Conservation (phyloP, 2,797 vertebrate genomes). For the Dermochelys coriacea region DNA sequence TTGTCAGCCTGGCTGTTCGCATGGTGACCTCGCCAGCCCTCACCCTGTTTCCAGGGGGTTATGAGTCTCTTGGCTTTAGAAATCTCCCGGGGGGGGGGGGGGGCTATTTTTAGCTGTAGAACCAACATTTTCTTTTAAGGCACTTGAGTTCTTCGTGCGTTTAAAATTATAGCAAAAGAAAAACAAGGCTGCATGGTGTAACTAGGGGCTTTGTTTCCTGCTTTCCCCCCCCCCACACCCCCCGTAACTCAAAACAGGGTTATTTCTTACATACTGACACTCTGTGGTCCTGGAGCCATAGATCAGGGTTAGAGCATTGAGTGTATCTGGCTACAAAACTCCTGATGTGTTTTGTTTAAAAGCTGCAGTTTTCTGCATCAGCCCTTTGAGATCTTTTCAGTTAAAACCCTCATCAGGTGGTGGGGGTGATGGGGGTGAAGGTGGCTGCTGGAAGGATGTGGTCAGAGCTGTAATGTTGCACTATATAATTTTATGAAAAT, state of each 20-base stretch:
- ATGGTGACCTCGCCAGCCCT: no score
- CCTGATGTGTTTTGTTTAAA: not conserved
- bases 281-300: no score
- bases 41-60: not conserved
- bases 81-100: not conserved
- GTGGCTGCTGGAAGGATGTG: not conserved
- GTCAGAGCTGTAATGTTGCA: not conserved
- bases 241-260: not conserved
- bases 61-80: fast-evolving
- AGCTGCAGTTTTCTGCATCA: not conserved
- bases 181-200: fast-evolving
- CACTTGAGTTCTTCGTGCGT: not conserved
- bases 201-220: not conserved
- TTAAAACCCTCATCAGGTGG: not conserved
- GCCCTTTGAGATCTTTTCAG: not conserved
- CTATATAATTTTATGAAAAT: no score
- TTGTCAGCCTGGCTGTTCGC: no score
- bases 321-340: not conserved
- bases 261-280: not conserved
- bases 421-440: not conserved
- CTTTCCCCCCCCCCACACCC: no score
- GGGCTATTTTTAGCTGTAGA: not conserved
- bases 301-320: not conserved
- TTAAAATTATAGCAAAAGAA: not conserved
- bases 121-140: not conserved